A percentile compares a stretch with the other conserved stretches of the same genome.
phyloP scores from a whole-genome alignment of 92 coral and sea anemone species.

The Actinernus sp. region DNA sequence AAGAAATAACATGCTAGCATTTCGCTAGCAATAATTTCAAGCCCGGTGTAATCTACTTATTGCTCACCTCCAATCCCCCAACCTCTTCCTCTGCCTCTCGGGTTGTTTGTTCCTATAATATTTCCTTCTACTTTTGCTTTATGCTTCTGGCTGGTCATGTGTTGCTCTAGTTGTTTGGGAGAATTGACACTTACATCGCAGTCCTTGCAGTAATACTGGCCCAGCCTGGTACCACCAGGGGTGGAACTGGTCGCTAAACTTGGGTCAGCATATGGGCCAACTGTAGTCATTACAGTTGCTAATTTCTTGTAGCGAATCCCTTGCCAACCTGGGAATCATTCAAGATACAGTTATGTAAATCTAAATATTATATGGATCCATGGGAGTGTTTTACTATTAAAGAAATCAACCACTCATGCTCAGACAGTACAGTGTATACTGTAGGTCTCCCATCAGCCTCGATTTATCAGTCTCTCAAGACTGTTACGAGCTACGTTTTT shows the following conservation, averaged over 20 bases:
- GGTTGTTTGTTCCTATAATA: background rate
- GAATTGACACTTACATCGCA: conserved; percentile 78
- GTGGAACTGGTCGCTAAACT: conserved; percentile 1
- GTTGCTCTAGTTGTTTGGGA: conserved; percentile 74
- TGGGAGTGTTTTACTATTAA: no score
- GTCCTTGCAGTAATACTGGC: conserved; percentile 71
- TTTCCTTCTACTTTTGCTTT: conserved; percentile 15
- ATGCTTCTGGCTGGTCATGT: conserved; percentile 77
- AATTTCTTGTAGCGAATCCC: conserved; percentile 72
- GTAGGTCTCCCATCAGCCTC: no score
- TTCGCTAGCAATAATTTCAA: no score
- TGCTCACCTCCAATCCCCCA: no score
- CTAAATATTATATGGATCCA: no score
- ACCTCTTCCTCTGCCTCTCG: no score
- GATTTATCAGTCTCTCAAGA: no score
- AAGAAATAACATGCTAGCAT: no score
- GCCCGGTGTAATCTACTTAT: no score
- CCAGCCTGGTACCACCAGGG: conserved; percentile 67
- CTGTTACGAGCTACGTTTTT: no score
- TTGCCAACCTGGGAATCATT: conserved; percentile 56
- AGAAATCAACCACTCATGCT: no score
- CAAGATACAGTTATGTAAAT: background rate
- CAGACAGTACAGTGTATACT: no score
- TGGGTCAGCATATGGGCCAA: conserved; percentile 13
- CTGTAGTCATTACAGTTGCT: conserved; percentile 60